A percentile compares a stretch with the other conserved stretches of the same genome.
phyloP scores from a whole-genome alignment of 2,113 vertebrate genomes.

The Urocynchramus pylzowi region DNA sequence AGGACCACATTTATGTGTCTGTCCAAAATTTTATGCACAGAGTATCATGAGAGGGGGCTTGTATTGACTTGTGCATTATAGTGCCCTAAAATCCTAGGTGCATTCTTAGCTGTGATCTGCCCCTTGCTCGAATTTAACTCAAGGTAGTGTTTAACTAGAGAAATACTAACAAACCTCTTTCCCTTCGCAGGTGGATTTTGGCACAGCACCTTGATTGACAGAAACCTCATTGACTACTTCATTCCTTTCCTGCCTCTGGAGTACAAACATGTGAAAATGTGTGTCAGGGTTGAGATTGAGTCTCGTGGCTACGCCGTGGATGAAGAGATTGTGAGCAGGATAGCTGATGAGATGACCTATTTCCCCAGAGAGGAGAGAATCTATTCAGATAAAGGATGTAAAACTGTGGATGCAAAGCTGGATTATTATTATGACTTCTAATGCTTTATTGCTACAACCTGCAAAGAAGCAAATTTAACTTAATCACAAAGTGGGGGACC shows the following conservation, averaged over 20 bases:
- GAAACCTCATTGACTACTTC: conserved; percentile 92
- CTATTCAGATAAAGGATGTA: conserved; percentile 92
- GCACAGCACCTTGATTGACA: conserved; percentile 90
- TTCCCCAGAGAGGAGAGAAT: conserved; percentile 87
- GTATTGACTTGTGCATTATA: neutral
- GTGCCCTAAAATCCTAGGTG: neutral
- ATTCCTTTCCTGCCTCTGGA: conserved; percentile 94
- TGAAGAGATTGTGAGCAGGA: conserved; percentile 64
- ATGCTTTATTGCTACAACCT: neutral
- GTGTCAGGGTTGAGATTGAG: conserved; percentile 79
- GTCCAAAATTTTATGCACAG: neutral
- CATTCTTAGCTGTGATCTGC: neutral
- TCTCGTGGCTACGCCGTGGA: conserved; percentile 57
- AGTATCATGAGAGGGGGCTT: neutral
- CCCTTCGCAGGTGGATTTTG: conserved; percentile 85
- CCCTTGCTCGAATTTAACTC: neutral
- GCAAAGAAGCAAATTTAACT: conserved; percentile 1
- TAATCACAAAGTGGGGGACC: neutral
- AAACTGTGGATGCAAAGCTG: conserved; percentile 88
- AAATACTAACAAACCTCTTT: neutral
- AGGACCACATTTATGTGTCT: neutral
- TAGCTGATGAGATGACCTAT: conserved; percentile 85
- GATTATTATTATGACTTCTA: conserved; percentile 82
- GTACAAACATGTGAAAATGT: conserved; percentile 87
- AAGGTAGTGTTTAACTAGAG: neutral